Evolutionary conservation across 2,113 vertebrate genomes (phyloP).

Genomic region (Rhea pennata): DNA sequence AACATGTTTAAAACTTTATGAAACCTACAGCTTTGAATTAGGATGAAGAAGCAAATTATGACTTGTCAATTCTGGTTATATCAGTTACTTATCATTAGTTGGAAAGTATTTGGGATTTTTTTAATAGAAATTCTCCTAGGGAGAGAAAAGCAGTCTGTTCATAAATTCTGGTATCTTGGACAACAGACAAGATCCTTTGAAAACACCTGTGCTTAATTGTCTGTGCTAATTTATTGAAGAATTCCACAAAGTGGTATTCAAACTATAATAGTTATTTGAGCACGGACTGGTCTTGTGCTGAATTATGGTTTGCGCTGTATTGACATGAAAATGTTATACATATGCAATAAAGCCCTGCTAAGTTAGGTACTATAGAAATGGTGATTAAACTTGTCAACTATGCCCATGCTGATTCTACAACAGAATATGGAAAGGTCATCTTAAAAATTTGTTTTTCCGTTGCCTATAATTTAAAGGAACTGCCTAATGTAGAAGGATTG

Average conservation of each 20-base stretch:
- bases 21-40: background rate
- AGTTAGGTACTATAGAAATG: background rate
- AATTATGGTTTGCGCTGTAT: background rate
- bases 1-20: background rate
- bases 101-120: background rate
- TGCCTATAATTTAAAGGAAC: background rate
- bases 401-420: background rate
- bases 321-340: background rate
- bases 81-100: slow-evolving; percentile 16
- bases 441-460: background rate
- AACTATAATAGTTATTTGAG: background rate
- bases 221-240: slow-evolving; percentile 6
- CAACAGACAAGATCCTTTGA: slow-evolving; percentile 20
- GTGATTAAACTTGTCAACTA: background rate
- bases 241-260: background rate
- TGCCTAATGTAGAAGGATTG: background rate
- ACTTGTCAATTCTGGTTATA: slow-evolving; percentile 42
- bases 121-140: background rate
- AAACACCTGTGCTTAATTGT: slow-evolving; percentile 43
- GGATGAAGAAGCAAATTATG: background rate
- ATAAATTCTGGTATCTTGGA: slow-evolving; percentile 23
- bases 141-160: slow-evolving; percentile 35
- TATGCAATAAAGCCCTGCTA: background rate
- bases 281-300: background rate
- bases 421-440: background rate